phyloP scores from a whole-genome alignment of 2,113 vertebrate species.

The Syngnathus floridae region DNA sequence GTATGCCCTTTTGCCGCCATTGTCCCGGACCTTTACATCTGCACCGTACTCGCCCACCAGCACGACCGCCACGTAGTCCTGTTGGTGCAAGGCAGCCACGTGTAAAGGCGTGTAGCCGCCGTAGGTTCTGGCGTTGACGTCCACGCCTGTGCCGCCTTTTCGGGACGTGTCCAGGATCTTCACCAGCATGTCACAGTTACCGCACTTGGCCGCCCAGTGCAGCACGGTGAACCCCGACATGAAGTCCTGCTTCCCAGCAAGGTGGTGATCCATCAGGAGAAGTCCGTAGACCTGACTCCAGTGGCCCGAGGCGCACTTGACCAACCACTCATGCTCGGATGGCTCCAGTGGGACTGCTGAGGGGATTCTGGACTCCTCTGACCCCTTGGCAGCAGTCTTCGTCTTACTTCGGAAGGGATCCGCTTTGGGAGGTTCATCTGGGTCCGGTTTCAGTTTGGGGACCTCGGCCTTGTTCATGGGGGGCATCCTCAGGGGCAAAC shows the following conservation, averaged over 20 bases:
- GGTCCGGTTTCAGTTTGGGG: constrained; percentile 17
- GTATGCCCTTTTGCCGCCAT: constrained; percentile 82
- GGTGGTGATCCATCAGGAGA: constrained; percentile 73
- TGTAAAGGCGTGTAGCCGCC: constrained; percentile 89
- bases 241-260: constrained; percentile 84
- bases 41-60: constrained; percentile 76
- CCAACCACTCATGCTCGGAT: constrained; percentile 82
- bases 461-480: constrained; percentile 25
- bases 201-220: constrained; percentile 90
- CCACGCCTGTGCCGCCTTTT: constrained; percentile 51
- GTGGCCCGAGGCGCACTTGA: constrained; percentile 73
- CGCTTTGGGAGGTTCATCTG: not conserved
- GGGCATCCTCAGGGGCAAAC: constrained; percentile 73
- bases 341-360: constrained; percentile 72
- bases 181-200: constrained; percentile 76
- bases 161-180: constrained; percentile 72
- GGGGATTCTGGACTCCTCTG: constrained; percentile 26
- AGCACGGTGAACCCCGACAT: constrained; percentile 87
- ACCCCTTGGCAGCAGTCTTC: constrained; percentile 47
- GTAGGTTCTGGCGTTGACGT: constrained; percentile 76
- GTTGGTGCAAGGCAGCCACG: constrained; percentile 82
- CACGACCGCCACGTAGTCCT: constrained; percentile 68
- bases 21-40: constrained; percentile 75
- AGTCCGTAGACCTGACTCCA: constrained; percentile 85
- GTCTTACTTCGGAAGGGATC: constrained; percentile 30